Base-by-base conservation (phyloP, 1,140 invertebrate species). In the Coptotermes formosanus region DNA sequence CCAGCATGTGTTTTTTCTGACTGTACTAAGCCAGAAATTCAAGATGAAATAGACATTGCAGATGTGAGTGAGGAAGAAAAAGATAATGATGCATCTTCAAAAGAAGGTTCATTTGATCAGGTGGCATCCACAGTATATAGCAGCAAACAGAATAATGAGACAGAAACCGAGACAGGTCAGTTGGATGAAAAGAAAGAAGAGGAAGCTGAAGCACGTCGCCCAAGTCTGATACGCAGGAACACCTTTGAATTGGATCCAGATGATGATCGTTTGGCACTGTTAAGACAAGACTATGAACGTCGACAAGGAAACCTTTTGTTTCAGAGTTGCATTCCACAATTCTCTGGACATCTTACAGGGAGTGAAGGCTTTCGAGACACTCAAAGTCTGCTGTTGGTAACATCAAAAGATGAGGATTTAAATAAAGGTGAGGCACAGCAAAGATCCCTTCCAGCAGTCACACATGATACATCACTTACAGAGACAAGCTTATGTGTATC, bases 221-320 rank as follows among this genome's bases (percentile, higher is more conserved):
- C 90, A 16, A 90, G 88, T 83, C 89, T 91, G 82, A 92, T 92
- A 82, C 91, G 92, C 83, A 90, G 90, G 87, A 93, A 92, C 82
- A 93, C 92, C 7, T 92, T 92, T 86, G 91, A 93, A 87, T 86
- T 92, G 25, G 91, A 92, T 85, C 89, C 90, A 4, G 92, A 91
- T 69, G 90, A 91, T 87, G 89, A 92, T 86, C 90, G 90, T 85
- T 85, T 92, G 25, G 91, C 92, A 3, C 87, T 91, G 21, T 85
- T 92, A 16, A 90, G 93, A 45, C 91, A 93, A 86, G 93, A 93
- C 84, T 92, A 93, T 85, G 94, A 94, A 88, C 90, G 93, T 69
- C 90, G 92, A 38, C 93, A 94, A 87, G 93, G 93, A 21, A 91
- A 90, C 84, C 89, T 93, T 8, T 88, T 94, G 48, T 94, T 94